Conservation (phyloP, 2,888 invertebrate species). For the Nemotelus nigrinus region DNA sequence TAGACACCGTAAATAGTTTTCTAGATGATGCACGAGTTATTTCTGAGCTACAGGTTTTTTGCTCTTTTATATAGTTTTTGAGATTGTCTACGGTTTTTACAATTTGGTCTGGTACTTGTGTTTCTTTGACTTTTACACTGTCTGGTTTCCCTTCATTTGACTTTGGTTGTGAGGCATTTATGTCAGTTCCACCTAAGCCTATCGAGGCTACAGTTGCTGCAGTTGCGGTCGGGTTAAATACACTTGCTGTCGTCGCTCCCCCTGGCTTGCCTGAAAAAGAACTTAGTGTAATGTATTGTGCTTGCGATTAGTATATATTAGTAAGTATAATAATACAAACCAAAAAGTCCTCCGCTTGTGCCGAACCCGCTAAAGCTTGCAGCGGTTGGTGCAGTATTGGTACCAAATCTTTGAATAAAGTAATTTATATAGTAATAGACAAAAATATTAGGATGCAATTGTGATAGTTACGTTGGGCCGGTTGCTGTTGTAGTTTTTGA, state of each 20-base stretch:
- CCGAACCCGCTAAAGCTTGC: conserved; percentile 15
- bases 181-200: conserved; percentile 63
- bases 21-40: conserved; percentile 74
- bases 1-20: conserved; percentile 61
- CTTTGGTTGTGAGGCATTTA: conserved; percentile 62
- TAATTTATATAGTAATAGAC: neutral
- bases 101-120: conserved; percentile 78
- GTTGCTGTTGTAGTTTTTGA: conserved; percentile 23
- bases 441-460: neutral
- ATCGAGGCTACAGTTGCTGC: conserved; percentile 53
- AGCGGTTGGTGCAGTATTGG: conserved; percentile 26
- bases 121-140: conserved; percentile 62
- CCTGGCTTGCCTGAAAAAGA: conserved; percentile 31
- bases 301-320: no score
- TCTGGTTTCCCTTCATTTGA: conserved; percentile 62
- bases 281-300: no score
- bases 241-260: conserved; percentile 9
- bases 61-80: conserved; percentile 86
- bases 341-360: conserved; percentile 25
- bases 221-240: conserved; percentile 30
- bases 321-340: neutral
- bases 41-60: conserved; percentile 83
- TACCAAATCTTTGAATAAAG: neutral
- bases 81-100: conserved; percentile 80
- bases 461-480: neutral